Conservation (phyloP, 2,888 invertebrate genomes). For the Exephanes ischioxanthus region DNA sequence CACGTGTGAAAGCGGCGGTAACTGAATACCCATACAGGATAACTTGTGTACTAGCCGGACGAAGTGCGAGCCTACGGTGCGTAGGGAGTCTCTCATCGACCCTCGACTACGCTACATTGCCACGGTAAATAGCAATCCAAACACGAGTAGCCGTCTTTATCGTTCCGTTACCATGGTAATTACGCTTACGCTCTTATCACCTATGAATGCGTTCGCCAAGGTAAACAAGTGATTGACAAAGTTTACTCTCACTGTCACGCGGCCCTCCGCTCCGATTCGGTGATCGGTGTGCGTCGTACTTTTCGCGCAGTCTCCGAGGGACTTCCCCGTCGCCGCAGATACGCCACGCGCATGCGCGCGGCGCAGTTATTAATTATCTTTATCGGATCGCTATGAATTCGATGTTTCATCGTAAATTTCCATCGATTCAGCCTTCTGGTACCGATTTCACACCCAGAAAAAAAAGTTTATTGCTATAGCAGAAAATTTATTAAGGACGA, state of each 20-base stretch:
- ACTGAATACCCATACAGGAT: slow-evolving; percentile 74
- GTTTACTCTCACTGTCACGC: slow-evolving; percentile 20
- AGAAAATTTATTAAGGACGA: too few relatives aligned
- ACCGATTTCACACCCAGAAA: not conserved
- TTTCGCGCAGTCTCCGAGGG: not conserved
- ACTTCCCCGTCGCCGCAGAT: not conserved
- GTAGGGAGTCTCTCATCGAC: not conserved
- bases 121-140: slow-evolving; percentile 74
- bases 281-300: not conserved
- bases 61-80: slow-evolving; percentile 20
- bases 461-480: too few relatives aligned
- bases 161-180: slow-evolving; percentile 79
- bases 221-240: slow-evolving; percentile 62
- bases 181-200: slow-evolving; percentile 70
- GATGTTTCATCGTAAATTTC: not conserved
- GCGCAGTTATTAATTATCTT: not conserved
- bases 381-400: not conserved
- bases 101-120: not conserved
- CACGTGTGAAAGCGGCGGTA: slow-evolving; percentile 77
- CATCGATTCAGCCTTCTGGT: not conserved
- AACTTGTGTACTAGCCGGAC: slow-evolving; percentile 24
- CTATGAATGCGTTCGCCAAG: slow-evolving; percentile 70
- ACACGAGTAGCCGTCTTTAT: slow-evolving; percentile 76
- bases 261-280: not conserved
- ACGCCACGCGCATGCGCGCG: too few relatives aligned